phyloP scores from a whole-genome alignment of 2,113 vertebrate species.

The Hiodon tergisus region DNA sequence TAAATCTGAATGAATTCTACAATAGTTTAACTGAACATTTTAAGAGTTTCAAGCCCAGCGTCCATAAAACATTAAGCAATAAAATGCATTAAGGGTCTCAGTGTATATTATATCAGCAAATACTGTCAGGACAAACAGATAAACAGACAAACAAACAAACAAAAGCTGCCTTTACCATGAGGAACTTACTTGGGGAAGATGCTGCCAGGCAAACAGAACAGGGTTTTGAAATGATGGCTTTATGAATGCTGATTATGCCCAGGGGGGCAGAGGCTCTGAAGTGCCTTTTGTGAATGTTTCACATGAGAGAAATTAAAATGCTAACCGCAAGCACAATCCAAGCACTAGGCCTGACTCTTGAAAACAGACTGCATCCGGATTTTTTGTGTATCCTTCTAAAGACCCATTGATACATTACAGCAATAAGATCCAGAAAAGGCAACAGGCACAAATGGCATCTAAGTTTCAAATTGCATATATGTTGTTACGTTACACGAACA shows the following conservation, averaged over 20 bases:
- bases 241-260: conserved; percentile 36
- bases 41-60: not conserved
- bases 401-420: not conserved
- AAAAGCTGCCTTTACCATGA: conserved; percentile 40
- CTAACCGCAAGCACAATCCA: conserved; percentile 11
- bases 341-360: conserved; percentile 5
- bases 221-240: conserved; percentile 28
- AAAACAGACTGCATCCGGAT: not conserved
- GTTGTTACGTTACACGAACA: no score
- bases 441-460: not conserved
- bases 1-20: not conserved
- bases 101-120: not conserved
- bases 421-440: not conserved
- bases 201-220: conserved; percentile 16
- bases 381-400: not conserved
- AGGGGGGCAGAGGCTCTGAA: conserved; percentile 16
- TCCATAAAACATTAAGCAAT: conserved; percentile 20
- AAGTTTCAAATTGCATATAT: not conserved
- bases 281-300: conserved; percentile 23
- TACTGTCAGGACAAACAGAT: conserved; percentile 4
- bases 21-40: not conserved
- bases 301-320: conserved; percentile 34
- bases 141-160: not conserved
- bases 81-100: conserved; percentile 26
- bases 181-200: conserved; percentile 29